phyloP scores from a whole-genome alignment of 2,797 vertebrate genomes.

The Echeneis naucrates region DNA sequence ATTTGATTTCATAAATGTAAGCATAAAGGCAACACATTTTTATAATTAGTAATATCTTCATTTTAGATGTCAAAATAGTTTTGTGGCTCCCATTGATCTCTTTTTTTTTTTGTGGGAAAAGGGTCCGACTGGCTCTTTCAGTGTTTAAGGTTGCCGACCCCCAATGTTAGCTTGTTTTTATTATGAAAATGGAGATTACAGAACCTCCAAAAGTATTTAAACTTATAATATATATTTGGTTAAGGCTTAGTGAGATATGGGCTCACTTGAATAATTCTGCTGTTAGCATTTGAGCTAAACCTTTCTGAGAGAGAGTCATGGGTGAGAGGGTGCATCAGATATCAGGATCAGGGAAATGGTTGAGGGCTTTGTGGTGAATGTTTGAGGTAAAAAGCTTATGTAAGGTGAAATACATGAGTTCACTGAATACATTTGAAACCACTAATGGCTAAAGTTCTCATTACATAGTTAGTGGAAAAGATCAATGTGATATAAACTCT shows the following conservation, averaged over 20 bases:
- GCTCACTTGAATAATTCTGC: background rate
- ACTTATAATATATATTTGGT: background rate
- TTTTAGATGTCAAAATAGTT: no score
- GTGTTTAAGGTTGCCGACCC: no score
- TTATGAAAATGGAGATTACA: no score
- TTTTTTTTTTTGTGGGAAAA: no score
- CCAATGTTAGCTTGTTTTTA: background rate
- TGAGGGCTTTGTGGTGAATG: background rate
- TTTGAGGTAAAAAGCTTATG: conserved; percentile 13
- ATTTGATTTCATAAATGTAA: no score
- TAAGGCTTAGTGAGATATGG: background rate
- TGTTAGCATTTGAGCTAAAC: conserved; percentile 3
- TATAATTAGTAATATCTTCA: no score
- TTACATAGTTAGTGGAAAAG: conserved; percentile 1
- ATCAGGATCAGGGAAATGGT: background rate
- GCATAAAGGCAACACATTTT: no score
- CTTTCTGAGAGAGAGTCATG: background rate
- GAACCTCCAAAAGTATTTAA: no score
- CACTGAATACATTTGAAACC: conserved; percentile 14
- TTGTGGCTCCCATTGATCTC: no score
- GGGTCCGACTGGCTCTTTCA: no score
- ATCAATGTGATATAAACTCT: conserved; percentile 10
- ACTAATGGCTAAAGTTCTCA: background rate
- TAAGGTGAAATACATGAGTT: conserved; percentile 9
- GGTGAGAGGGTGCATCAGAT: background rate